Base-by-base conservation (phyloP, 2,888 invertebrate genomes). In the Hybos culiciformis region DNA sequence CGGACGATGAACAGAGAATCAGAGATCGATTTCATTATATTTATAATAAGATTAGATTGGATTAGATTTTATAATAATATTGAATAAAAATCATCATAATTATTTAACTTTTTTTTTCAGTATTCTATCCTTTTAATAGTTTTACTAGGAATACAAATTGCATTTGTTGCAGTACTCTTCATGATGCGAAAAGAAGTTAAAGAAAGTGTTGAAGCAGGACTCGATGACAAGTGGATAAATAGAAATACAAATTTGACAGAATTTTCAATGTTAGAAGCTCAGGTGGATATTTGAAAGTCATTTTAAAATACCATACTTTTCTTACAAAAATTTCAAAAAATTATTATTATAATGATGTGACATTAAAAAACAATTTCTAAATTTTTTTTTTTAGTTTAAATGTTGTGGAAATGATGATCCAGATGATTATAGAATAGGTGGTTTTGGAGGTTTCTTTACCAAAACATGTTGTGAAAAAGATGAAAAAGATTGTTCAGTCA, bases 401-500 rank as follows among this genome's bases (percentile, higher is more conserved):
- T 61, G 63, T 46, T 67, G 67, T 37, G 64, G 65, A 39, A 55
- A 58, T 44, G 41, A 50, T 6, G 50, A 49, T n/a, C 49, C 51
- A 8, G 53, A 49, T 17, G 56, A 56, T 34, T 61, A 43, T 41
- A 11, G 50, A 4, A 63, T 63, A 40, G 62, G 62, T 42, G 42
- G 50, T 18, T 61, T 50, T 52, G 60, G 62, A 46, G 62, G 62
- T 19, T 58, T 53, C 39, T 58, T 51, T 46, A 63, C 63, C 5
- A 55, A 54, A 14, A 57, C 61, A 3, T 63, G 62, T 45, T 63
- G 62, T 45, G 57, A 52, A 45, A 56, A 58, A 43, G 51, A 55
- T 8, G 14, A 14, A 14, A 56, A 59, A n/a, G 4, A 8, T 8
- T 63, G 62, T 41, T 49, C 51, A 42, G 41, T 45, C n/a, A 54